phyloP scores from a whole-genome alignment of 1,140 invertebrate species.

The Bombus sylvicola region DNA sequence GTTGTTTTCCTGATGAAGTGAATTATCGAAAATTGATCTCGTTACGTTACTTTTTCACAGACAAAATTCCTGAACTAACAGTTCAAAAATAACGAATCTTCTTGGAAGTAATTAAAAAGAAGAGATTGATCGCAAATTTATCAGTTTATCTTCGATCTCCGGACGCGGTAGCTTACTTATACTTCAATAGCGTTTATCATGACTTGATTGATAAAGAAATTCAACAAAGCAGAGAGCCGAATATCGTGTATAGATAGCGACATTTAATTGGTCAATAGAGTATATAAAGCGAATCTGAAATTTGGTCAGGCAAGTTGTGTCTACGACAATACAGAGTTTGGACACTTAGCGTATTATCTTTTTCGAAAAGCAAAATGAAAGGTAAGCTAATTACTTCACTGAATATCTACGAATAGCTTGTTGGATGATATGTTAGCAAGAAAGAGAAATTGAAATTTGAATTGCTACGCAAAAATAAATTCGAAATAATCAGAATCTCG shows the following conservation, averaged over 20 bases:
- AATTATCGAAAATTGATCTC: no score
- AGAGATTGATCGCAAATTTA: background rate
- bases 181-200: conserved; percentile 26
- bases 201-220: conserved; percentile 27
- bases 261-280: background rate
- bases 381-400: conserved; percentile 42
- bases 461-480: background rate
- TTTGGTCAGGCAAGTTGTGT: background rate
- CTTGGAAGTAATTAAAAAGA: background rate
- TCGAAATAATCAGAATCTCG: background rate
- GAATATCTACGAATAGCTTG: background rate
- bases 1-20: background rate
- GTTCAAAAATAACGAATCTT: background rate
- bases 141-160: background rate
- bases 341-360: background rate
- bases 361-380: conserved; percentile 55
- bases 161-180: background rate
- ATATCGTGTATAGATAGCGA: background rate
- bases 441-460: background rate
- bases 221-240: background rate
- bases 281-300: conserved; percentile 60
- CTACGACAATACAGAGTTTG: background rate
- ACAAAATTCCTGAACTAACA: background rate
- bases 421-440: background rate
- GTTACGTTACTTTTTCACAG: no score